Base-by-base conservation (phyloP, 2,888 invertebrate species). In the Amiota mariae region DNA sequence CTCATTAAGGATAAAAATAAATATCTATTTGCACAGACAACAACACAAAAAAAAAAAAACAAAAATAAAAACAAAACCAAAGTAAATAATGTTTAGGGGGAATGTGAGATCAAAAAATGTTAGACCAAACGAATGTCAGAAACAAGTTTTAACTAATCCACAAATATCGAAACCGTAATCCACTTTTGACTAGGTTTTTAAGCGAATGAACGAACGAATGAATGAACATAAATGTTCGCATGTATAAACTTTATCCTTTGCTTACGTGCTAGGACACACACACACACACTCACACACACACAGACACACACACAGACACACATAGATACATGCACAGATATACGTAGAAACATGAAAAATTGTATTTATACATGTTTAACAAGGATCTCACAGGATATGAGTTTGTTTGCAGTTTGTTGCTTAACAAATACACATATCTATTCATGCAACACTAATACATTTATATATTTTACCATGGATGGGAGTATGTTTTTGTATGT, bases 1-100 rank as follows among this genome's bases (percentile, higher is more conserved):
- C 85, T 83, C 83, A 83, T 83, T 83, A 83, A 85, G 76, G 79
- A 49, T 72, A 77, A 74, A 82, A 78, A 85, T 82, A 83, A 84
- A 82, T 77, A 85, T 85, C 67, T 63, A 75, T 20, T 64, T 18
- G 48, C 72, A 71, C 71, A 56, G 67, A 71, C 54, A 72, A 54
- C 24, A 54, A 47, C 70, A 71, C 54, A 72, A 54, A 46, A 54
- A 47, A 66, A 61, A 15, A 70, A 61, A 72, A 61, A 66, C 8
- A 9, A 18, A 13, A 67, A 57, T 15, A 15, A 13, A 13, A 56
- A 12, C 56, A 68, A 59, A 70, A 36, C 36, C 36, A 36, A 36
- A 36, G 1, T 24, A 24, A 24, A 24, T 24, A 24, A 24, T 24
- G 1, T 24, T 24, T 24, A 24, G 24, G 24, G 24, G 24, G 3